Evolutionary conservation across 2,888 invertebrate genomes (phyloP).

Genomic region (Limnephilus lunatus): DNA sequence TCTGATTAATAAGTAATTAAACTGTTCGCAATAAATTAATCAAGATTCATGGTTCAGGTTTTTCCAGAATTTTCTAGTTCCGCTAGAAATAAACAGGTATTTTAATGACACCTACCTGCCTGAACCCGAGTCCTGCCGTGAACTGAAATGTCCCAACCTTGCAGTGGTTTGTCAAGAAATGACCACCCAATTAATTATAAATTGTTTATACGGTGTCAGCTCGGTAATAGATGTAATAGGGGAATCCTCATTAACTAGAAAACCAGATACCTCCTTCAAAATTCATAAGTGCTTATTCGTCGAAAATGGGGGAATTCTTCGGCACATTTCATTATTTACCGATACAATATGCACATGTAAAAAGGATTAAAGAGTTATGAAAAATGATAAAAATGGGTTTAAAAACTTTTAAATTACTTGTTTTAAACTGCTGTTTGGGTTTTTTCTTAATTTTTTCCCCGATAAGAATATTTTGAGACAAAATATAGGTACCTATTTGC

Average conservation of each 20-base stretch:
- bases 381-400: no score
- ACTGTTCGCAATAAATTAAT: background rate
- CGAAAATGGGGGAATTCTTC: no score
- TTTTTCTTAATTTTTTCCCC: no score
- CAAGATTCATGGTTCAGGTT: background rate
- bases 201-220: background rate
- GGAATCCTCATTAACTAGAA: background rate
- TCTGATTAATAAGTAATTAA: background rate
- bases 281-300: no score
- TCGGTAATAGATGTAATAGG: background rate
- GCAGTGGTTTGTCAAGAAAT: background rate
- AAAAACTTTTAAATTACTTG: no score
- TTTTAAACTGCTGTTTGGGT: no score
- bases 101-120: background rate
- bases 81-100: background rate
- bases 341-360: no score
- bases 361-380: no score
- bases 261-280: no score
- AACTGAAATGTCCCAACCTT: background rate
- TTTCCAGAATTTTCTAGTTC: background rate
- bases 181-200: background rate
- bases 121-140: background rate
- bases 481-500: no score
- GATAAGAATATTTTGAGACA: no score
- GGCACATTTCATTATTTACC: no score